Evolutionary conservation across 1,140 invertebrate species (phyloP), one percentile per base, ranked within the genome.

Genomic region (Pogonus chalceus): DNA sequence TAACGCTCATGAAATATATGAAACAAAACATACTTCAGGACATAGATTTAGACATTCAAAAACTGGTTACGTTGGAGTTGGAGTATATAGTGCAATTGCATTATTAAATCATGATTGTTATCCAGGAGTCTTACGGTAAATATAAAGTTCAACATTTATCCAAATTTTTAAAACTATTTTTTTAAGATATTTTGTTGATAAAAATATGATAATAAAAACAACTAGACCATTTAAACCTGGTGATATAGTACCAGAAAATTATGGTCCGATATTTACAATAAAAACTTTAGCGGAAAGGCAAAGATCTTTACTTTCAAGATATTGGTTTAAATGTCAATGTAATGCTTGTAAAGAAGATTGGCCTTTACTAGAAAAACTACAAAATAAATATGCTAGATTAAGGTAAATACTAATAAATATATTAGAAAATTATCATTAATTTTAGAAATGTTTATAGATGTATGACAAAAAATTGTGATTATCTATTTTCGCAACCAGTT

Each of bases 41-140:
- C 76, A 60, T 49, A 51, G 52, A 20, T 78, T 85, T 59, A 70
- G 69, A 37, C 73, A 77, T 35, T 70, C 76, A 37, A 78, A 80
- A 68, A 72, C 76, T 20, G 59, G 74, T 0, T 80, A 83, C 59
- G 68, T 88, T n/a, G 91, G 85, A 1, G 82, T 91, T 2, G 90
- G 79, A 2, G 76, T 93, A 20, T 94, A 91, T 63, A 78, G 85
- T 1, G 84, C 83, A 0, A 83, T 85, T 0, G 85, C 89, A 3
- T 75, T 90, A 39, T 90, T 93, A 66, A 94, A 94, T 69, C 90
- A 93, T 63, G 88, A 90, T 54, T 94, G 90, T 70, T 84, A 88
- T 68, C 88, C 88, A 3, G 80, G 81, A 26, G 81, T 90, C 1
- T 80, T 84, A 1, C 81, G 87, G 80, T 86, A 65, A 7, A 31